Evolutionary conservation across 1,140 invertebrate species (phyloP), one percentile per base, ranked within the genome.

Genomic region (Hydropsyche tenuis): DNA sequence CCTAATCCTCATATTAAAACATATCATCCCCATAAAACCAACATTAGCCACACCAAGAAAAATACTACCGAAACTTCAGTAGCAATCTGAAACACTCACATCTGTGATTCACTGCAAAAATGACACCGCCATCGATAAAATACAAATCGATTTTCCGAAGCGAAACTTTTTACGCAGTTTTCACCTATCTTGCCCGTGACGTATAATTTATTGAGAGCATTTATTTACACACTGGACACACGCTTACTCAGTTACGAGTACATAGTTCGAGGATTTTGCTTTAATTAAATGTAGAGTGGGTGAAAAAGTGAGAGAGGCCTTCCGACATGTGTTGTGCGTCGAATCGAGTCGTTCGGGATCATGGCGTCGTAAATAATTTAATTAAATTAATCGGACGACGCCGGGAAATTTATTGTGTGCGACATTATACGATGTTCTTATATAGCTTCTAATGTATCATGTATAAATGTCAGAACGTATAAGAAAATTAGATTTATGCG

Each of bases 361-460:
- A 60, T 60, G 56, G 7, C 20, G 56, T 60, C 56, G 56, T 60
- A 25, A 23, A 60, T 25, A 60, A 60, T 60, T 60, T 60, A 12
- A 23, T 48, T 16, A 16, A 48, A 48, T 48, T 48, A 48, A 48
- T 48, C 11, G 45, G 45, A 48, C 45, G 11, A 16, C 45, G 11
- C 45, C 3, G 30, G 30, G 9, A 37, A 37, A 37, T 37, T 37
- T 37, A 37, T 37, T 9, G 30, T 37, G 30, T 37, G 30, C 30
- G 30, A 37, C 30, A 9, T 37, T 37, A 37, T 37, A 37, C 30
- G 30, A 37, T 37, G 3, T 37, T 37, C 30, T 37, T 37, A 37
- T 37, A 37, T 3, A 37, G 30, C 30, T 37, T 37, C 30, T 37
- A 37, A 37, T 4, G 9, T 37, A 9, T 37, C 30, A 9, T 9